Evolutionary conservation across 2,888 invertebrate genomes (phyloP), one percentile per base, ranked within the genome.

Genomic region (Noctua pronuba): DNA sequence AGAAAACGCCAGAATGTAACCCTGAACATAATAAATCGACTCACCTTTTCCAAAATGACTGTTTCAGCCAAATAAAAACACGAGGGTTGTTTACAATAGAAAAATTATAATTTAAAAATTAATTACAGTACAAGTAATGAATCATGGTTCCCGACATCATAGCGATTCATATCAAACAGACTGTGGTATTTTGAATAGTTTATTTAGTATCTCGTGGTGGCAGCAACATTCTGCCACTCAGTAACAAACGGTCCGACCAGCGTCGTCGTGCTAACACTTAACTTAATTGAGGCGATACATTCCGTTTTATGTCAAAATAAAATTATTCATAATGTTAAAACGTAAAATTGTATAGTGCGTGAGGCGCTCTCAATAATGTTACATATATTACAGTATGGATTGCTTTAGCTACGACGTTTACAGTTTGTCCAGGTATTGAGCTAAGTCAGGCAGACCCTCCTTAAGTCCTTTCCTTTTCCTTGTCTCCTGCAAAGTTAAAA

Each of bases 391-490:
- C 95, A 96, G 91, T 92, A 92, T 92, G 92, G 93, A 95, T 95
- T 95, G 93, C 88, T 91, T 95, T 95, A 94, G 95, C 95, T 96
- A 96, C 91, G 93, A 90, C 92, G 93, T 95, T 99, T 99, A 99
- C 98, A 99, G 97, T 97, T 99, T 99, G 98, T 99, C 99, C 97
- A 99, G 97, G 97, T 99, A 99, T 97, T 99, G 98, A 93, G 98
- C 97, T 93, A 99, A 97, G 94, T 99, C 99, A 92, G 99, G 99
- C 90, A 99, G 98, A 95, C 99, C 99, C 94, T 99, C 99, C 97
- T 99, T 99, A 94, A 99, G 97, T 96, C 99, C 99, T 98, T 99
- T 99, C 97, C 99, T 98, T 97, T 99, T 99, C 95, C 99, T 98
- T 91, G 99, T 99, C 77, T 99, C 99, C 97, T 98, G 97, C 69